These are phyloP conservation scores for Omphaloscelis lunosa DNA, from an alignment of 2,888 invertebrate species.

Conservation along the genomic window DNA sequence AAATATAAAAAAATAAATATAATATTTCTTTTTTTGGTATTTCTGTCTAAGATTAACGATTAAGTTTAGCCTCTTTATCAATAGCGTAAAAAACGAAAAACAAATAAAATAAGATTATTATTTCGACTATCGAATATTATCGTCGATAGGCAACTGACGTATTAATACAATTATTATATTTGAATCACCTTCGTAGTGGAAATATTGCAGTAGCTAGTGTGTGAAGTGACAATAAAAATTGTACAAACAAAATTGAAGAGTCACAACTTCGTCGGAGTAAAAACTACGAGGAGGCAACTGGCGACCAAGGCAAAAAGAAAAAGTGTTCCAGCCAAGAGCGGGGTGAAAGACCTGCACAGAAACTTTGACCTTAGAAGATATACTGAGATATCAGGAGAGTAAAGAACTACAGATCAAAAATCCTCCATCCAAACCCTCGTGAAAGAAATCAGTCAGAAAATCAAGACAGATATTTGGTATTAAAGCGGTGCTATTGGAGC, in stretches of 20 bases:
- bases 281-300: conserved; percentile 12
- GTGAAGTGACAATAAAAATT: background rate
- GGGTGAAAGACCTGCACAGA: too few relatives aligned
- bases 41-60: conserved; percentile 12
- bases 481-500: too few relatives aligned
- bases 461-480: background rate
- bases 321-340: background rate
- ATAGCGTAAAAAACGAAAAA: conserved; percentile 31
- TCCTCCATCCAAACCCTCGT: background rate
- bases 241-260: background rate
- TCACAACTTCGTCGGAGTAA: background rate
- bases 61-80: conserved; percentile 18
- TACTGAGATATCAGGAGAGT: background rate
- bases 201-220: background rate
- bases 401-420: background rate
- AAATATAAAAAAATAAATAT: background rate
- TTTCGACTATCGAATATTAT: conserved; percentile 51
- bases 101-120: conserved; percentile 50
- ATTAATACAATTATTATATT: conserved; percentile 29
- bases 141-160: conserved; percentile 41
- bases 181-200: conserved; percentile 20
- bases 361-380: background rate
- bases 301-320: background rate
- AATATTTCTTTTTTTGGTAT: background rate
- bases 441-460: background rate